phyloP scores from a whole-genome alignment of 2,797 vertebrate species.

The Peromyscus nudipes region DNA sequence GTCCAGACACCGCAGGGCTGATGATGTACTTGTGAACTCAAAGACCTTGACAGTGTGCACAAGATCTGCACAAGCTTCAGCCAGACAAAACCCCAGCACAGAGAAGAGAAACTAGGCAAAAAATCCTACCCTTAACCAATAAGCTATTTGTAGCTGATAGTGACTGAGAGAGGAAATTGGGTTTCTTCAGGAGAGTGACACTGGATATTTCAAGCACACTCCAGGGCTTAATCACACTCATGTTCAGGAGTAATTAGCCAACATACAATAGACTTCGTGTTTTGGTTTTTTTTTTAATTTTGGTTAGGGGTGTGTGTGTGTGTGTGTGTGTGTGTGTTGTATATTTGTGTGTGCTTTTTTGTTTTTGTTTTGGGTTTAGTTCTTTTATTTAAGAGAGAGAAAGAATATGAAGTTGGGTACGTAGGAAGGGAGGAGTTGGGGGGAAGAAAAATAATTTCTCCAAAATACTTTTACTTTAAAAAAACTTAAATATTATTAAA shows the following conservation, averaged over 20 bases:
- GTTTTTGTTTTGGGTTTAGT: background rate
- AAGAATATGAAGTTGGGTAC: background rate
- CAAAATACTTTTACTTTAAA: background rate
- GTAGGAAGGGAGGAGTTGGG: fast-evolving
- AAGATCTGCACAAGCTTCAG: background rate
- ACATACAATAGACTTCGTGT: no score
- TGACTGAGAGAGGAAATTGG: background rate
- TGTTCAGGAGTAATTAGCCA: background rate
- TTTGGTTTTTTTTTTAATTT: background rate
- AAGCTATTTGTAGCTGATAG: background rate
- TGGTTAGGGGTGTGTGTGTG: background rate
- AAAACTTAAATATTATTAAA: background rate
- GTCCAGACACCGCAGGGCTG: background rate
- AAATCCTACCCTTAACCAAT: background rate
- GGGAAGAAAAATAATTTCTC: background rate
- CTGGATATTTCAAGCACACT: background rate
- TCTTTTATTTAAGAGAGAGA: background rate
- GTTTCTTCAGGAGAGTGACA: background rate
- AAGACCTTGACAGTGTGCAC: background rate
- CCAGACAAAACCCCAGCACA: background rate
- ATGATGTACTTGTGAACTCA: background rate
- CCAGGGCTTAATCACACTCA: background rate
- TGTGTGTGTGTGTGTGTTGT: background rate
- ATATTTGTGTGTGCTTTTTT: background rate
- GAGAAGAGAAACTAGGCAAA: background rate